These are phyloP conservation scores for Salmo trutta DNA, from an alignment of 2,797 vertebrate genomes.

Conservation along the genomic window DNA sequence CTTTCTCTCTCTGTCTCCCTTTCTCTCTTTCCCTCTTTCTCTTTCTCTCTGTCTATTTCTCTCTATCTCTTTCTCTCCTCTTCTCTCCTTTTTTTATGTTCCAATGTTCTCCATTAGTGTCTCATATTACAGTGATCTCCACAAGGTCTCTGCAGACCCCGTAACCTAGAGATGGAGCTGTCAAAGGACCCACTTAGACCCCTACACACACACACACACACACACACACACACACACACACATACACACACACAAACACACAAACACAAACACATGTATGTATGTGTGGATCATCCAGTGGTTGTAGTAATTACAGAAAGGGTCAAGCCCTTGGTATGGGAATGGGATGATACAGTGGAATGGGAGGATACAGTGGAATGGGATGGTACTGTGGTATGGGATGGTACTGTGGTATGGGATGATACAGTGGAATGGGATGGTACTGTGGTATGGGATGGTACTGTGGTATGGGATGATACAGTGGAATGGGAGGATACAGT, in stretches of 20 bases:
- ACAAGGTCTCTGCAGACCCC: slow-evolving; percentile 63
- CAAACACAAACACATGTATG: slow-evolving; percentile 21
- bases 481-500: no score
- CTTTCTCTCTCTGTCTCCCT: neutral
- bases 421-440: no score
- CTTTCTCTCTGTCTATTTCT: no score
- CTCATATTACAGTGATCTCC: slow-evolving; percentile 69
- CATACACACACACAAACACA: slow-evolving; percentile 26
- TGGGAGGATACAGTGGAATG: no score
- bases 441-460: no score
- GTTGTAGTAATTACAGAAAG: slow-evolving; percentile 66
- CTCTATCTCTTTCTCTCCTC: neutral
- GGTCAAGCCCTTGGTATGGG: no score
- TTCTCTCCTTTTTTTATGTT: slow-evolving; percentile 3
- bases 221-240: slow-evolving; percentile 23
- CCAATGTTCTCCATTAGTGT: slow-evolving; percentile 65
- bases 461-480: no score
- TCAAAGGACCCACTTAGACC: slow-evolving; percentile 69
- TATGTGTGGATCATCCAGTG: slow-evolving; percentile 37
- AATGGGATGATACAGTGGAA: no score
- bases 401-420: no score
- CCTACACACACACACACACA: slow-evolving; percentile 44
- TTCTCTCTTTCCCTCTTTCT: no score
- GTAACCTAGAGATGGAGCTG: slow-evolving; percentile 66
- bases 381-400: no score